Evolutionary conservation across 1,140 invertebrate genomes (phyloP).

Genomic region (Pararge aegeria): DNA sequence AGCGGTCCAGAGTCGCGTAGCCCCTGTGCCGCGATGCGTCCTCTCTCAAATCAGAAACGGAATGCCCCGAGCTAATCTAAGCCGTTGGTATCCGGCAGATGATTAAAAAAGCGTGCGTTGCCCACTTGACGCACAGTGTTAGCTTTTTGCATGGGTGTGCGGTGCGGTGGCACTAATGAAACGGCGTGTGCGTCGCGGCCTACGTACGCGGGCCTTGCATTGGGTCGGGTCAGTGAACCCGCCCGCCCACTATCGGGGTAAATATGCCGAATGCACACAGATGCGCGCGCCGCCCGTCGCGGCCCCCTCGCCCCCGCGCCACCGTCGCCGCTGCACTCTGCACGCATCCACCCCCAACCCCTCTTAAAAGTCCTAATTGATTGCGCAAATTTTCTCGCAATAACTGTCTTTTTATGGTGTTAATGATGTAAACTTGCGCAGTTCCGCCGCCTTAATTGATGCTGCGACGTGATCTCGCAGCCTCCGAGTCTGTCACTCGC

Average conservation of each 20-base stretch:
- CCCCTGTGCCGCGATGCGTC: slow-evolving; percentile 26
- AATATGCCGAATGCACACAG: slow-evolving; percentile 79
- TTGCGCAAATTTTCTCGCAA: slow-evolving; percentile 78
- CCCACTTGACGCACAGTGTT: slow-evolving; percentile 72
- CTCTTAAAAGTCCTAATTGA: slow-evolving; percentile 79
- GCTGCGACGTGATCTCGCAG: slow-evolving; percentile 34
- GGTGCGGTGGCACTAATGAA: slow-evolving; percentile 70
- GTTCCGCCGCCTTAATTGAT: slow-evolving; percentile 69
- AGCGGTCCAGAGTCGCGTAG: slow-evolving; percentile 34
- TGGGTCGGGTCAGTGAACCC: slow-evolving; percentile 77
- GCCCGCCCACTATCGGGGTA: slow-evolving; percentile 77
- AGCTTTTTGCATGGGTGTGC: slow-evolving; percentile 72
- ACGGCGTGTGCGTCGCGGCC: slow-evolving; percentile 68
- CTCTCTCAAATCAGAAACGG: slow-evolving; percentile 38
- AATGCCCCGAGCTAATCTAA: slow-evolving; percentile 34
- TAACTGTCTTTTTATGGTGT: slow-evolving; percentile 78
- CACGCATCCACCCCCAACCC: slow-evolving; percentile 69
- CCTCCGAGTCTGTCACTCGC: slow-evolving; percentile 16
- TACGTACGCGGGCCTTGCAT: slow-evolving; percentile 74
- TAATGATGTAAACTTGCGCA: slow-evolving; percentile 77
- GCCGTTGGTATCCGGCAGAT: slow-evolving; percentile 44
- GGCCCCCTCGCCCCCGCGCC: slow-evolving; percentile 54
- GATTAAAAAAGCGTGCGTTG: slow-evolving; percentile 73
- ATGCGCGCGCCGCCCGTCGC: slow-evolving; percentile 73
- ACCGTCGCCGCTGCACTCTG: slow-evolving; percentile 64